phyloP scores from a whole-genome alignment of 2,797 vertebrate genomes.

The Tapirus indicus region DNA sequence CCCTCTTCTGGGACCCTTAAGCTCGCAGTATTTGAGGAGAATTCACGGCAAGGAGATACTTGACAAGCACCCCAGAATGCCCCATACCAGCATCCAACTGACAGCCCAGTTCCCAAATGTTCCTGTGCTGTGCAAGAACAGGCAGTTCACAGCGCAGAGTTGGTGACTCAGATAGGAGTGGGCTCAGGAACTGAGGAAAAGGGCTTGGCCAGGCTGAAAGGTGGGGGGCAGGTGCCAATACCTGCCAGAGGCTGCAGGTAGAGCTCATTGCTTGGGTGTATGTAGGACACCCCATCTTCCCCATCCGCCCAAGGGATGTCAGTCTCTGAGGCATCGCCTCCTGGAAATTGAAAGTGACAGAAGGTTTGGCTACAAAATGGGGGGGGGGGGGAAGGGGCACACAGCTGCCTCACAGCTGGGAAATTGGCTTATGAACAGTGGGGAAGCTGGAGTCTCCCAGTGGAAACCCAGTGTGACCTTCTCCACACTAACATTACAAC shows the following conservation, averaged over 20 bases:
- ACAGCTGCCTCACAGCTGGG: background rate
- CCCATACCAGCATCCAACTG: background rate
- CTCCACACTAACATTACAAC: background rate
- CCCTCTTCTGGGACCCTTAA: constrained; percentile 11
- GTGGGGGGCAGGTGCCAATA: constrained; percentile 75
- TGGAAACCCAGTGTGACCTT: background rate
- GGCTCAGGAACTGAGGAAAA: background rate
- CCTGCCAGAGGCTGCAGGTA: constrained; percentile 95
- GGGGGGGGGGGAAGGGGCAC: background rate
- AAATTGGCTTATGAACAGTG: background rate
- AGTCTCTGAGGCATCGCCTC: constrained; percentile 90
- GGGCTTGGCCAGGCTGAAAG: background rate
- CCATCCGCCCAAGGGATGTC: constrained; percentile 94
- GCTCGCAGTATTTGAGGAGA: background rate
- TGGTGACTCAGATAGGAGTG: background rate
- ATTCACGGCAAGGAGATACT: background rate
- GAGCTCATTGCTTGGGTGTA: constrained; percentile 94
- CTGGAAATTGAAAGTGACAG: constrained; percentile 82
- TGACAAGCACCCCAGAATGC: background rate
- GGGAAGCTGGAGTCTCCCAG: background rate
- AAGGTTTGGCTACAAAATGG: background rate
- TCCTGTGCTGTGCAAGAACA: background rate
- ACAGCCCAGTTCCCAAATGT: background rate
- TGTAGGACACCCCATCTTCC: constrained; percentile 94
- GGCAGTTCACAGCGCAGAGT: background rate